phyloP scores from a whole-genome alignment of 2,113 vertebrate genomes.

The Syngnathus floridae region DNA sequence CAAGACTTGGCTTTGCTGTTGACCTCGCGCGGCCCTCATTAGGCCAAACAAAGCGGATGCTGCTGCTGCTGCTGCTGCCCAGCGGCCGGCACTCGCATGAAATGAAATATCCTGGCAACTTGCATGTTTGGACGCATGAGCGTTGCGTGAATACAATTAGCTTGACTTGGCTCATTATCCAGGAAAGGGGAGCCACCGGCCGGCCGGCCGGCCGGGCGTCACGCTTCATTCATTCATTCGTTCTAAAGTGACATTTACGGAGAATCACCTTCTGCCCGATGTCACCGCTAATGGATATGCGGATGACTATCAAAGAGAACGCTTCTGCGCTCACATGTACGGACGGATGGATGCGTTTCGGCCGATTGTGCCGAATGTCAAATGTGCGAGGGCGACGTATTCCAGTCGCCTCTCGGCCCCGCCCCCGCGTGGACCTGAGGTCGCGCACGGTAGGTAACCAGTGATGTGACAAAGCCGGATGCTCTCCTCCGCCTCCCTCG shows the following conservation, averaged over 20 bases:
- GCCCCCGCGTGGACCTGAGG: slow-evolving; percentile 29
- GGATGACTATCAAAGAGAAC: slow-evolving; percentile 52
- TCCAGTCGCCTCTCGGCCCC: slow-evolving; percentile 2
- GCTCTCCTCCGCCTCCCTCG: slow-evolving; percentile 38
- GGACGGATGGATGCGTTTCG: slow-evolving; percentile 12
- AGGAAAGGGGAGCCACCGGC: slow-evolving; percentile 66
- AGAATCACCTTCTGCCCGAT: slow-evolving; percentile 76
- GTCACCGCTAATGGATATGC: slow-evolving; percentile 69
- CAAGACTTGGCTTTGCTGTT: slow-evolving; percentile 10
- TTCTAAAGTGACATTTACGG: slow-evolving; percentile 71
- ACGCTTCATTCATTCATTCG: slow-evolving; percentile 77
- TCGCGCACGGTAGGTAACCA: slow-evolving; percentile 23
- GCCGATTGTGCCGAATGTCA: slow-evolving; percentile 4
- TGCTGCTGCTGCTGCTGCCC: background rate
- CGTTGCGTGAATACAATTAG: slow-evolving; percentile 72
- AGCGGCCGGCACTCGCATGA: too few relatives aligned
- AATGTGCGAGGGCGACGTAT: background rate
- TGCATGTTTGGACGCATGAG: slow-evolving; percentile 69
- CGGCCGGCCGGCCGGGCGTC: too few relatives aligned
- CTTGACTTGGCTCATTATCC: slow-evolving; percentile 69
- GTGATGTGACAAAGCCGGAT: slow-evolving; percentile 62
- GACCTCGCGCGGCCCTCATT: slow-evolving; percentile 32
- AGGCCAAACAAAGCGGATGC: slow-evolving; percentile 33
- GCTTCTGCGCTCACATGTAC: slow-evolving; percentile 50
- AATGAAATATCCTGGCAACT: slow-evolving; percentile 55